These are phyloP conservation scores for Cremastobaeus sp. DNA, from an alignment of 2,888 invertebrate species.

Conservation along the genomic window DNA sequence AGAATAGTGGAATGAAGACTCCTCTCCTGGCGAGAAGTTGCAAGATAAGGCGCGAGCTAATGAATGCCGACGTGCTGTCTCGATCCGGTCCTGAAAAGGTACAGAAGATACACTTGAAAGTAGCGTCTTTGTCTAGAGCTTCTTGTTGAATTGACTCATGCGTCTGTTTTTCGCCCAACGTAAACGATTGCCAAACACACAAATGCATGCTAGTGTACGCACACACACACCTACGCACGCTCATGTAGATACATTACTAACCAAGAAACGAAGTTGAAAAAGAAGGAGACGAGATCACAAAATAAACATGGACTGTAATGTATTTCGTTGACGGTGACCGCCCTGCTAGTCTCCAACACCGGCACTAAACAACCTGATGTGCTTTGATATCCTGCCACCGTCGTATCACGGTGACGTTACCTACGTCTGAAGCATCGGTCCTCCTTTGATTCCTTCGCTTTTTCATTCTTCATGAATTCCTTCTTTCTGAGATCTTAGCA, in stretches of 20 bases:
- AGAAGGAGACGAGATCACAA: conserved; percentile 13
- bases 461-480: conserved; percentile 48
- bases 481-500: conserved; percentile 5
- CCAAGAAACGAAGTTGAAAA: not conserved
- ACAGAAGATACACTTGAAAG: conserved; percentile 34
- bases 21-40: conserved; percentile 58
- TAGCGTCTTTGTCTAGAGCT: conserved; percentile 48
- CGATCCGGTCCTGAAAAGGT: conserved; percentile 61
- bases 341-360: conserved; percentile 73
- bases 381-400: conserved; percentile 73
- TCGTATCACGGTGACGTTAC: conserved; percentile 67
- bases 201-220: too few species aligned
- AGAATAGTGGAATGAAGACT: conserved; percentile 55
- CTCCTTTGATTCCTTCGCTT: conserved; percentile 40
- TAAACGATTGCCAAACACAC: too few species aligned
- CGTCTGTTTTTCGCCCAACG: too few species aligned
- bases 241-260: conserved; percentile 25
- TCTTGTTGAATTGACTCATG: conserved; percentile 18
- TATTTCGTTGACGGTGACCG: conserved; percentile 74
- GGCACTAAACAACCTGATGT: conserved; percentile 71
- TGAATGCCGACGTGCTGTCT: conserved; percentile 70
- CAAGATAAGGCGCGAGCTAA: conserved; percentile 69
- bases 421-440: conserved; percentile 39
- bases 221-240: conserved; percentile 32
- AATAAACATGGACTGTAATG: conserved; percentile 69